phyloP scores from a whole-genome alignment of 30 jellyfish, hydroid and myxozoan genomes.

The Aurelia aurita complex sp. Pacific region DNA sequence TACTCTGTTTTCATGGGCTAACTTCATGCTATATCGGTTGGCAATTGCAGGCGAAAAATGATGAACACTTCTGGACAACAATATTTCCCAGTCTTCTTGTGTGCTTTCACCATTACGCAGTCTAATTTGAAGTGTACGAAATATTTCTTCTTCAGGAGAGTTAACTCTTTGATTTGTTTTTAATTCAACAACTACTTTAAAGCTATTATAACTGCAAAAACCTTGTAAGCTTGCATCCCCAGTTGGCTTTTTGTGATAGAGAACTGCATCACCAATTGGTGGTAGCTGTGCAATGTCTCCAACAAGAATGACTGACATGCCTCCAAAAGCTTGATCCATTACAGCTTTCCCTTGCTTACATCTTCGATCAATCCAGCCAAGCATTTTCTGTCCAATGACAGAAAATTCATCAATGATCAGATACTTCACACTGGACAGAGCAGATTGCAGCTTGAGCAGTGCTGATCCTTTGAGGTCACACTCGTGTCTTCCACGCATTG shows the following conservation, averaged over 20 bases:
- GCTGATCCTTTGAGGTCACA: slow-evolving; percentile 32
- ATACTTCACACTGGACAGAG: slow-evolving; percentile 4
- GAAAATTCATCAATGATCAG: slow-evolving; percentile 60
- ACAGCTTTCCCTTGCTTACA: slow-evolving; percentile 36
- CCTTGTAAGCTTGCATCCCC: slow-evolving; percentile 28
- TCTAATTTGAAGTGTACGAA: too few species aligned
- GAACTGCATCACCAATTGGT: slow-evolving; percentile 48
- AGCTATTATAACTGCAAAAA: not conserved
- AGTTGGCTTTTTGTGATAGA: slow-evolving; percentile 22
- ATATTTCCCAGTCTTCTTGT: too few species aligned
- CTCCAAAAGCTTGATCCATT: slow-evolving; percentile 36
- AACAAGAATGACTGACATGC: slow-evolving; percentile 23
- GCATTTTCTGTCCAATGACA: slow-evolving; percentile 32
- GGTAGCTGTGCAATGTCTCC: slow-evolving; percentile 69
- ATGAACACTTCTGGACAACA: too few species aligned
- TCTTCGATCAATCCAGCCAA: slow-evolving; percentile 57
- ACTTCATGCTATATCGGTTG: not conserved
- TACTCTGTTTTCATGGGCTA: not conserved
- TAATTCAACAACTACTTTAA: too few species aligned
- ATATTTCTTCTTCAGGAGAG: too few species aligned
- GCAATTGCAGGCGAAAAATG: too few species aligned
- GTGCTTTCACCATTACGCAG: too few species aligned
- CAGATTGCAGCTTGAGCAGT: not conserved
- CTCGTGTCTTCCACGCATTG: slow-evolving; percentile 30
- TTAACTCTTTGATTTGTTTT: too few species aligned